Evolutionary conservation across 2,797 vertebrate genomes (phyloP).

Genomic region (Dendrocincla tyrannina): DNA sequence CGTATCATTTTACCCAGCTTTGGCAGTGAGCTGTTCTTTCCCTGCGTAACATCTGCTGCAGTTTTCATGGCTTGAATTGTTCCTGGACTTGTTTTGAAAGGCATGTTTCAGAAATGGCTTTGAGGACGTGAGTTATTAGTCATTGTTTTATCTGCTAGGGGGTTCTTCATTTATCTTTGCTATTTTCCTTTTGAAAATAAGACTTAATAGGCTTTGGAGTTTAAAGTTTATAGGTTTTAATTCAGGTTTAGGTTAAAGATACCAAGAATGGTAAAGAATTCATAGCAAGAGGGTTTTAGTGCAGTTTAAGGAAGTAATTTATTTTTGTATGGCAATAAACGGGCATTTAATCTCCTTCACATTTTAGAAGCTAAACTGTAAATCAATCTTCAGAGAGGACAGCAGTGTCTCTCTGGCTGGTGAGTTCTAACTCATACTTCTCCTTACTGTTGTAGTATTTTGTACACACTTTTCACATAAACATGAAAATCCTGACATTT

Average conservation of each 20-base stretch:
- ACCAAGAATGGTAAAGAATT: neutral
- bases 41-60: slow-evolving; percentile 31
- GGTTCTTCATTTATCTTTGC: neutral
- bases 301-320: neutral
- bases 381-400: neutral
- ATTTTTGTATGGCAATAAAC: neutral
- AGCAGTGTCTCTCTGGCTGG: neutral
- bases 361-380: neutral
- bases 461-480: neutral
- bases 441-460: neutral
- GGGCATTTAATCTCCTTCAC: slow-evolving; percentile 8
- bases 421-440: neutral
- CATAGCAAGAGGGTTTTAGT: neutral
- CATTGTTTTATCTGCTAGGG: neutral
- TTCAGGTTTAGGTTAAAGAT: neutral
- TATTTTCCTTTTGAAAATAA: neutral
- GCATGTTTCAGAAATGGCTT: neutral
- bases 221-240: neutral
- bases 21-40: neutral
- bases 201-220: neutral
- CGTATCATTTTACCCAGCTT: neutral
- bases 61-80: neutral
- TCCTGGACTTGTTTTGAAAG: slow-evolving; percentile 31
- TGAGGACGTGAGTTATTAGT: neutral
- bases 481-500: neutral